Conservation (phyloP, 1,140 invertebrate species). For the Bilobella aurantiaca region DNA sequence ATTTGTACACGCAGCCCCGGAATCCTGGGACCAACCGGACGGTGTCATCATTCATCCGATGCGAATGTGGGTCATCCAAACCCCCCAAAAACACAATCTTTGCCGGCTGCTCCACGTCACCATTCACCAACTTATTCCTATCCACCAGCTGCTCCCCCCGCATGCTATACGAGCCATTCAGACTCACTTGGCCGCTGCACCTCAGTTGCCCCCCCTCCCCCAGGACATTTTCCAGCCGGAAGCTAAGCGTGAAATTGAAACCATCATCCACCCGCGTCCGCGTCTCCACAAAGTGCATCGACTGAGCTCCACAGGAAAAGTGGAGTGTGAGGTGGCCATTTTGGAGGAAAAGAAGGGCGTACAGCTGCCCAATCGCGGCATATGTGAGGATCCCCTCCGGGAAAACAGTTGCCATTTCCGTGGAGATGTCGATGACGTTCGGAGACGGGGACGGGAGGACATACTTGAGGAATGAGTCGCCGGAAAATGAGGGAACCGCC, state of each 20-base stretch:
- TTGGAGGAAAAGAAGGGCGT: conserved; percentile 28
- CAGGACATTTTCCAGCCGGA: conserved; percentile 22
- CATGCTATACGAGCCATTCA: conserved; percentile 28
- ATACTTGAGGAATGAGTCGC: conserved; percentile 28
- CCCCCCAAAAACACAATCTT: conserved; percentile 24
- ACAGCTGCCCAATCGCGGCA: conserved; percentile 17
- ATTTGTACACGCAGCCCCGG: conserved; percentile 26
- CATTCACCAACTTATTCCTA: not conserved
- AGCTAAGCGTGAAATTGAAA: conserved; percentile 32
- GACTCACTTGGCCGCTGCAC: conserved; percentile 22
- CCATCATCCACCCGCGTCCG: conserved; percentile 32
- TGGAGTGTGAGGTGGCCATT: conserved; percentile 28
- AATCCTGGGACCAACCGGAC: conserved; percentile 29
- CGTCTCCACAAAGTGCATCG: conserved; percentile 33
- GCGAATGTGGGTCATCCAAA: not conserved
- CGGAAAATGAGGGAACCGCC: conserved; percentile 24
- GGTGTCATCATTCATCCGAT: conserved; percentile 22
- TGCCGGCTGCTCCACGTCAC: too few relatives aligned
- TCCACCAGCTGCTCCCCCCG: conserved; percentile 30
- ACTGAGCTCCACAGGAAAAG: conserved; percentile 33
- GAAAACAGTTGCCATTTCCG: conserved; percentile 25
- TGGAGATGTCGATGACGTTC: conserved; percentile 10
- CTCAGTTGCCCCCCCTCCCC: not conserved
- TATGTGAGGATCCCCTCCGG: conserved; percentile 15
- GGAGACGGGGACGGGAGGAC: not conserved